These are phyloP conservation scores for Horisme vitalbata DNA, from an alignment of 2,888 invertebrate species.

Conservation along the genomic window DNA sequence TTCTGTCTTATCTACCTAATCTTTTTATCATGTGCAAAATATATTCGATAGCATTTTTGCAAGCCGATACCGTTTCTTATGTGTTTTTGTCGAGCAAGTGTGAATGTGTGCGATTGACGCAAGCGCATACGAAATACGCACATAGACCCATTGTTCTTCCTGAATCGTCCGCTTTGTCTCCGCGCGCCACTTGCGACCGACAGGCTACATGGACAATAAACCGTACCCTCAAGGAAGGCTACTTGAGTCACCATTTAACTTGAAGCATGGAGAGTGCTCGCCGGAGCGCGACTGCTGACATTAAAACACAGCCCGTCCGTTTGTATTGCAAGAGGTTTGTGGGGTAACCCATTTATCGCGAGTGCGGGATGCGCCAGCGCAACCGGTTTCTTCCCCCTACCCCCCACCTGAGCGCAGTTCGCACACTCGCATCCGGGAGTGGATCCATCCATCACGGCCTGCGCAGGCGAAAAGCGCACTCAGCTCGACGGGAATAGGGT, in stretches of 20 bases:
- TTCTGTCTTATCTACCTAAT: slow-evolving; percentile 56
- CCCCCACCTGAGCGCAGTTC: slow-evolving; percentile 35
- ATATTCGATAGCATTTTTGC: slow-evolving; percentile 49
- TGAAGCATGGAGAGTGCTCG: slow-evolving; percentile 28
- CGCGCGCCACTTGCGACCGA: slow-evolving; percentile 7
- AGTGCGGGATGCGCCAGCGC: slow-evolving; percentile 54
- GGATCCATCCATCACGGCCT: slow-evolving; percentile 44
- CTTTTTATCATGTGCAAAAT: slow-evolving; percentile 55
- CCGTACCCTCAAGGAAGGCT: slow-evolving; percentile 11
- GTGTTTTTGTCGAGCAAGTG: slow-evolving; percentile 34
- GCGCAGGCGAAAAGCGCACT: slow-evolving; percentile 35
- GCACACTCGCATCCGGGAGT: slow-evolving; percentile 71
- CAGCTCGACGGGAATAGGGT: slow-evolving; percentile 38
- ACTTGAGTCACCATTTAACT: slow-evolving; percentile 14
- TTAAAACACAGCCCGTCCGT: slow-evolving; percentile 41
- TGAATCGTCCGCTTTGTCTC: slow-evolving; percentile 16
- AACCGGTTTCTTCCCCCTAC: slow-evolving; percentile 60
- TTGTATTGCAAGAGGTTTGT: slow-evolving; percentile 79
- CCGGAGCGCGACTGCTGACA: slow-evolving; percentile 32
- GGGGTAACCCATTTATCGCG: slow-evolving; percentile 79
- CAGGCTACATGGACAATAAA: slow-evolving; percentile 12
- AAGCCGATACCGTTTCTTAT: slow-evolving; percentile 49
- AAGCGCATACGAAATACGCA: slow-evolving; percentile 28
- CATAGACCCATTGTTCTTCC: slow-evolving; percentile 31
- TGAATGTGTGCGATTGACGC: slow-evolving; percentile 41